A percentile compares a stretch with the other conserved stretches of the same genome.
Evolutionary conservation across 2,888 invertebrate species (phyloP).

Genomic region (Catocala fraxini): DNA sequence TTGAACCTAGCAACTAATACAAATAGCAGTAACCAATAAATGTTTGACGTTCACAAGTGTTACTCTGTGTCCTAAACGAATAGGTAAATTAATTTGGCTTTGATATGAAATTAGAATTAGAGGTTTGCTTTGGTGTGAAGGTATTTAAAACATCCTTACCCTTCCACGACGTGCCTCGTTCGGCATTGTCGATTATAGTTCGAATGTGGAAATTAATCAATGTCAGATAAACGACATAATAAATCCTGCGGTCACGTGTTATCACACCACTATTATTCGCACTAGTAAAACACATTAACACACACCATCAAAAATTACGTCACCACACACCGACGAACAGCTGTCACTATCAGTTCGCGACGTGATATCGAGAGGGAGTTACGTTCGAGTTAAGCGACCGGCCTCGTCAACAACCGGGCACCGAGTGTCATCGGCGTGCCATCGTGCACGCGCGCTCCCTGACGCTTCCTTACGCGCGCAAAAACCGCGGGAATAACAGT

Average conservation of each 20-base stretch:
- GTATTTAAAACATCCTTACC: conserved; percentile 56
- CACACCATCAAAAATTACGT: conserved; percentile 35
- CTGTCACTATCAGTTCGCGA: conserved; percentile 31
- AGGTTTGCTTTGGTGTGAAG: no score
- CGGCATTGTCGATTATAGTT: conserved; percentile 63
- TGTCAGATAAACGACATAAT: conserved; percentile 48
- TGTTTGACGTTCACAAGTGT: no score
- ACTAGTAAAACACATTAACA: conserved; percentile 30
- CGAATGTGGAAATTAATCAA: conserved; percentile 51
- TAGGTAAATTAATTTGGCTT: no score
- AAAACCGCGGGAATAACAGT: conserved; percentile 50
- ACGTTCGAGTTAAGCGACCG: conserved; percentile 56
- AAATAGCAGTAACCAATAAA: no score
- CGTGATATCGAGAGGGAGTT: conserved; percentile 26
- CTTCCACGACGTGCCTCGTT: conserved; percentile 67
- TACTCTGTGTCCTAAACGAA: no score
- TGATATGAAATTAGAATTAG: no score
- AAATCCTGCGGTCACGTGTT: conserved; percentile 42
- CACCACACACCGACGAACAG: conserved; percentile 26
- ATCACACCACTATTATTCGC: conserved; percentile 44
- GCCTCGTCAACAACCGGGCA: conserved; percentile 52
- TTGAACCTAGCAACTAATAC: no score
- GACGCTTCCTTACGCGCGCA: conserved; percentile 52
- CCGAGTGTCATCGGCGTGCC: conserved; percentile 54
- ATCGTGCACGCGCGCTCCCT: conserved; percentile 46